Evolutionary conservation across 2,888 invertebrate genomes (phyloP), one percentile per base, ranked within the genome.

Genomic region (Lepidonotus clava): DNA sequence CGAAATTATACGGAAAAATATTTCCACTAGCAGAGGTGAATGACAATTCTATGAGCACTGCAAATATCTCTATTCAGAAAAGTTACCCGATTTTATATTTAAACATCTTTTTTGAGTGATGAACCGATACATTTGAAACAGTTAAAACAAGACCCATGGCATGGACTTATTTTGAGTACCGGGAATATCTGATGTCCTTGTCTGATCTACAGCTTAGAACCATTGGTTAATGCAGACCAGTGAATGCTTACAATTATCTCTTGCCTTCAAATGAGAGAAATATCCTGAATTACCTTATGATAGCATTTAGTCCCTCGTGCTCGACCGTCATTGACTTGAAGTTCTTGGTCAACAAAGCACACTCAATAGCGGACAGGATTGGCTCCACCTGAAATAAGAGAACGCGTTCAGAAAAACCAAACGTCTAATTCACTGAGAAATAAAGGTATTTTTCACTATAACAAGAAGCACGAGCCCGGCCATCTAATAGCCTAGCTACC

Each of bases 281-380:
- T n/a, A n/a, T n/a, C 46, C 8, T 46, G n/a, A 32, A 84, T 53
- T 87, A 93, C 93, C 92, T 91, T 21, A 89, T 88, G 24, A 92
- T 86, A 6, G 90, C 90, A 87, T 90, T 90, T n/a, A 92, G 87
- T n/a, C 90, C 91, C 83, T 92, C 93, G 88, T 91, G 89, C 85
- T 93, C 92, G 0, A 93, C 91, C 24, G 91, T 90, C 28, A 90
- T 88, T 0, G 92, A 91, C 46, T 91, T 88, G n/a, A 89, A 89
- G 24, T 90, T 90, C 91, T 92, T 92, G 32, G 90, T 90, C 38
- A 88, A 89, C 40, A 91, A 86, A 18, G 91, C 90, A 87, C 88
- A 87, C 24, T 91, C 90, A 41, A 92, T 87, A 32, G 90, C 88
- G 21, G 67, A 51, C 53, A 92, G 61, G 14, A 92, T 87, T 0